Evolutionary conservation across 2,888 invertebrate species (phyloP).

Genomic region (Pilophorus perplexus): DNA sequence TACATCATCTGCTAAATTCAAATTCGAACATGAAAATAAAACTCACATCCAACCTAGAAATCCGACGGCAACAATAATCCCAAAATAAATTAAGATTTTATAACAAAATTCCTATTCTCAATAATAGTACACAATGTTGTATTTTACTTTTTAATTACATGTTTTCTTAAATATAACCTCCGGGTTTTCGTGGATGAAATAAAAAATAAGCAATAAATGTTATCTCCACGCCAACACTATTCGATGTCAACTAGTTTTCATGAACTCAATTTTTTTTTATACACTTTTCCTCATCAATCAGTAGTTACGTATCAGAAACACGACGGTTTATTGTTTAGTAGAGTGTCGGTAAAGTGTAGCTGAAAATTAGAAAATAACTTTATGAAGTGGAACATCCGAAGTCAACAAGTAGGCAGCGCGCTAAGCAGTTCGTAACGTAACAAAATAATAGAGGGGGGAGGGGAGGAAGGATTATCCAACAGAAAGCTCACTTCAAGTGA

Average conservation of each 20-base stretch:
- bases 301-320: not conserved
- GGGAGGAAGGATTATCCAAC: too few relatives aligned
- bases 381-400: too few relatives aligned
- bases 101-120: not conserved
- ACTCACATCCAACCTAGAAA: not conserved
- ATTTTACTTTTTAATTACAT: not conserved
- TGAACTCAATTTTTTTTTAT: not conserved
- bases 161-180: constrained; percentile 1
- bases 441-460: too few relatives aligned
- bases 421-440: too few relatives aligned
- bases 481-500: too few relatives aligned
- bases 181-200: constrained; percentile 11
- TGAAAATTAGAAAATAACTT: too few relatives aligned
- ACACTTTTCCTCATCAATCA: constrained; percentile 1
- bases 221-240: constrained; percentile 9
- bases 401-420: too few relatives aligned
- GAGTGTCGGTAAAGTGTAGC: constrained; percentile 19
- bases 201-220: constrained; percentile 18
- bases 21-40: constrained; percentile 32
- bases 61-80: not conserved
- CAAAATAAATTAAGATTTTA: constrained; percentile 23
- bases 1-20: constrained; percentile 44
- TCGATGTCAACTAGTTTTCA: constrained; percentile 17
- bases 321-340: constrained; percentile 11
- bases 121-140: constrained; percentile 8